These are phyloP conservation scores for Heloderma charlesbogerti DNA, from an alignment of 2,113 vertebrate species.

Conservation along the genomic window DNA sequence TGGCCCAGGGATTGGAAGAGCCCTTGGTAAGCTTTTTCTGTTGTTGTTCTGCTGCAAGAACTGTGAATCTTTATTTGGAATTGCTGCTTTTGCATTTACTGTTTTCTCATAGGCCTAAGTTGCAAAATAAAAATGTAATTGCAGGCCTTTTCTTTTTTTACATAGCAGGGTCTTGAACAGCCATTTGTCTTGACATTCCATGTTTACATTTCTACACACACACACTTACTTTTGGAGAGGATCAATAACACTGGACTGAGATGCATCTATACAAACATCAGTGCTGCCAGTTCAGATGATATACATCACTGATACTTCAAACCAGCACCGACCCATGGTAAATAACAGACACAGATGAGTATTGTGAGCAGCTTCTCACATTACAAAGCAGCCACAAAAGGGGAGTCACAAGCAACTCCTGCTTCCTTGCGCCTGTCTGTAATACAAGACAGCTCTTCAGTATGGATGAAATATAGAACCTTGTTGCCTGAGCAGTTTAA, in stretches of 20 bases:
- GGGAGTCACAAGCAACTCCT: not conserved
- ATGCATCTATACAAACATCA: not conserved
- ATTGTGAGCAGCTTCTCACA: not conserved
- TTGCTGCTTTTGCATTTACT: not conserved
- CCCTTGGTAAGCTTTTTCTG: too few relatives aligned
- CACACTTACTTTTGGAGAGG: not conserved
- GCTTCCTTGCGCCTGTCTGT: not conserved
- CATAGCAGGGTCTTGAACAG: not conserved
- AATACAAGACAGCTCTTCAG: not conserved
- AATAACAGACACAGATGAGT: not conserved
- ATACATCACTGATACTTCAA: not conserved
- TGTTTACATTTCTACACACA: not conserved
- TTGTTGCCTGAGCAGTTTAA: not conserved
- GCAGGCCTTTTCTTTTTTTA: not conserved
- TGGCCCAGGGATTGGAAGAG: too few relatives aligned
- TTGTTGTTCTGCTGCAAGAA: not conserved
- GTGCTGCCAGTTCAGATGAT: not conserved
- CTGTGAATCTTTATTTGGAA: not conserved
- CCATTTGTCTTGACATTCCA: not conserved
- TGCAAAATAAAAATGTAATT: not conserved
- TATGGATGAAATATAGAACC: not conserved
- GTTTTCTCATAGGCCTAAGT: not conserved
- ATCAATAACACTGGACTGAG: not conserved
- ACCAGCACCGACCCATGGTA: not conserved
- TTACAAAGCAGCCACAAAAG: not conserved